These are phyloP conservation scores for Ammospiza maritima DNA, from an alignment of 2,797 vertebrate species.

Conservation along the genomic window DNA sequence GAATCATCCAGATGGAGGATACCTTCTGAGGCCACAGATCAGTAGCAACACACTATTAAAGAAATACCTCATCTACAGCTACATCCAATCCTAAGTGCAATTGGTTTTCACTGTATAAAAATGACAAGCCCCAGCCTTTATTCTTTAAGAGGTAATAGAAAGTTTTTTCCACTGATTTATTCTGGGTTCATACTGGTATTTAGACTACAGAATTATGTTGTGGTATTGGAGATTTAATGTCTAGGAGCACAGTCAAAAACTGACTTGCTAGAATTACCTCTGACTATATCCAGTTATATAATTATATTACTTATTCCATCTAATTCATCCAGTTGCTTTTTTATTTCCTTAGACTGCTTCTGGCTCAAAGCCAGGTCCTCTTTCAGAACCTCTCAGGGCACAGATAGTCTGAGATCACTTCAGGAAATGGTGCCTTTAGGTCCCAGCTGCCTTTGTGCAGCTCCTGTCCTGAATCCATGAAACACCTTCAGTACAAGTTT, in stretches of 20 bases:
- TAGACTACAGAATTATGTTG: background rate
- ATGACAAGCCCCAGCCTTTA: background rate
- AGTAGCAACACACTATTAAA: background rate
- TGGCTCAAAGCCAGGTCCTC: background rate
- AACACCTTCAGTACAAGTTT: background rate
- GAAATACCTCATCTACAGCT: background rate
- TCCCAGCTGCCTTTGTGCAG: background rate
- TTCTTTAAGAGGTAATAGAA: background rate
- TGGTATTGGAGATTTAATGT: background rate
- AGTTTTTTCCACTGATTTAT: background rate
- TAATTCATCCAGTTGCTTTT: background rate
- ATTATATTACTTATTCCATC: background rate
- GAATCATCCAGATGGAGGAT: constrained; percentile 26
- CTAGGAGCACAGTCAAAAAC: background rate
- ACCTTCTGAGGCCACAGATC: background rate
- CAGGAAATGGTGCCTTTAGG: background rate
- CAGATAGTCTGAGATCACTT: background rate
- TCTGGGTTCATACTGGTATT: background rate
- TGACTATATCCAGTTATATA: background rate
- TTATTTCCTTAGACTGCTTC: background rate
- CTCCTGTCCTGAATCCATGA: background rate
- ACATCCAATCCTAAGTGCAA: background rate
- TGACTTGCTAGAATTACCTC: background rate
- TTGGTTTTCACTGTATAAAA: background rate
- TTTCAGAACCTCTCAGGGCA: background rate